Conservation (phyloP, 2,797 vertebrate species). For the Gallinago nigripennis region DNA sequence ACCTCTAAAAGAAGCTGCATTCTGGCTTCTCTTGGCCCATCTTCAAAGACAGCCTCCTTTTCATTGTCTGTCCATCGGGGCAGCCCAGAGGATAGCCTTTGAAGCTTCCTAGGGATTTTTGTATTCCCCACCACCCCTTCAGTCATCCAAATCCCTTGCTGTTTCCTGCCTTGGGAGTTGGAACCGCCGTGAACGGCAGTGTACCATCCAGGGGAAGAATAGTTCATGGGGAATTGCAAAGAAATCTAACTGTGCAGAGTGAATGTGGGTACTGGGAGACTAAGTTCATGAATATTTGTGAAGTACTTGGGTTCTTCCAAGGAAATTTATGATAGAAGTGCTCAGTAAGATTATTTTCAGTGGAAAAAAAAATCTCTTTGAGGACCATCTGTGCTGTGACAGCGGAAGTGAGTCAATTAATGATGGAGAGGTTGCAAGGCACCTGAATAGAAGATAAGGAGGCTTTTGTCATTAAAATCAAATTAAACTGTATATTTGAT, state of each 20-base stretch:
- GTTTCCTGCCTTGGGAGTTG: not conserved
- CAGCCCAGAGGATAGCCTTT: constrained; percentile 12
- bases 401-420: not conserved
- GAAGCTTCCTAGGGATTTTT: constrained; percentile 45
- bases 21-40: constrained; percentile 12
- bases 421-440: not conserved
- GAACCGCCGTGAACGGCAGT: not conserved
- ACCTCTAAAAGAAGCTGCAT: constrained; percentile 3
- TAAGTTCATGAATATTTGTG: not conserved
- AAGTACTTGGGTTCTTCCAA: not conserved
- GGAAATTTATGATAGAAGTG: not conserved
- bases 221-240: not conserved
- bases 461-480: not conserved
- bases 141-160: constrained; percentile 23
- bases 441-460: not conserved
- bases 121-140: constrained; percentile 31
- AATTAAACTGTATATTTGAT: not conserved
- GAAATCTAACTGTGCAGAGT: not conserved
- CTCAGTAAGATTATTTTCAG: not conserved
- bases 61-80: not conserved
- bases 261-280: not conserved
- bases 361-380: not conserved
- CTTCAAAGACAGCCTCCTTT: constrained; percentile 43
- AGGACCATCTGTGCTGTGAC: not conserved
- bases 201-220: not conserved